Base-by-base conservation (phyloP, 2,888 invertebrate species). In the Hydroisotoma schaefferi region DNA sequence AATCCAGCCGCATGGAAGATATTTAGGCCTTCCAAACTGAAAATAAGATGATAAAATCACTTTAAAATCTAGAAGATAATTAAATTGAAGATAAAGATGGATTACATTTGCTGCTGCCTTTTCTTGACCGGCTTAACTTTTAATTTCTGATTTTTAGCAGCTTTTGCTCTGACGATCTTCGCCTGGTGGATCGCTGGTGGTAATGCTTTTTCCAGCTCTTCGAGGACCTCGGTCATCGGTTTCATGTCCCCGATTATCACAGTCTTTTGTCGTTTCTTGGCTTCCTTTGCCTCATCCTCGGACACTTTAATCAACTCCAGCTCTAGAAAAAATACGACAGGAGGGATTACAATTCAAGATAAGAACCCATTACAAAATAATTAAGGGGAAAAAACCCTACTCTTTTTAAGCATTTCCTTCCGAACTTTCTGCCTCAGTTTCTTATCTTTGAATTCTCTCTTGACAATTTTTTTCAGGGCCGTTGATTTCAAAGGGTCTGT, bases 191-290 rank as follows among this genome's bases (percentile, higher is more conserved):
- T n/a, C n/a, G n/a, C 25, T n/a, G 22, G 29, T 25, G 26, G 10
- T 26, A 54, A 58, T 59, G 5, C 27, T 15, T 6, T n/a, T 26
- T 49, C n/a, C 29, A 47, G 15, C 18, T 10, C 18, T 5, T 62
- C 61, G 20, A 65, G 54, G 18, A 59, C 38, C 12, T 54, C 28
- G 3, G 57, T 44, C 51, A 65, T 51, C 2, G 57, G 59, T 18
- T 62, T 48, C 57, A 65, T 52, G 52, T 65, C 65, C 26, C 62
- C 62, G n/a, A 65, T 60, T 48, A 65, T 65, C 15, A 62, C 65
- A 46, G 65, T 62, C 60, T 62, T 59, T 27, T 65, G 47, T 37
- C 65, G 53, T 22, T 53, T 51, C 18, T 55, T 56, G 12, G 57
- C 55, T 52, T 57, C 60, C 12, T 20, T 2, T 2, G 52, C 5